phyloP scores from a whole-genome alignment of 2,888 invertebrate genomes.

The Acleris cristana region DNA sequence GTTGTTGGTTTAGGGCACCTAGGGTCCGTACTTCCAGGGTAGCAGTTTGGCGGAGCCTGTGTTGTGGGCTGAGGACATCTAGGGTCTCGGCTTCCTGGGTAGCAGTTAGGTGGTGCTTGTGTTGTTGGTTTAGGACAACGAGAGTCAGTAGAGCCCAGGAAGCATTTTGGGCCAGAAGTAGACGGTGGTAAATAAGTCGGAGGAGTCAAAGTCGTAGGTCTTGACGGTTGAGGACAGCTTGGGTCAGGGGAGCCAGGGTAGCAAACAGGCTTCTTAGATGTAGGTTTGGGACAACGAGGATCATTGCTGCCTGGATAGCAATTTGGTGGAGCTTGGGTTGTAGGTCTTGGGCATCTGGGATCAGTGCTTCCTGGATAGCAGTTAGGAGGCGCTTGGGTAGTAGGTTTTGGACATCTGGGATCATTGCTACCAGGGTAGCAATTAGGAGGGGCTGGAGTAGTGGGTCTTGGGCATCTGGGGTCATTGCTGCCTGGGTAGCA shows the following conservation, averaged over 20 bases:
- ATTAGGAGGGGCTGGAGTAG: conserved; percentile 33
- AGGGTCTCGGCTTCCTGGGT: conserved; percentile 48
- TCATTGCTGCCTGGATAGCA: conserved; percentile 57
- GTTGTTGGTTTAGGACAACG: conserved; percentile 49
- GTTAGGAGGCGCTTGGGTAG: conserved; percentile 46
- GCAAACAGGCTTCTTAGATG: conserved; percentile 41
- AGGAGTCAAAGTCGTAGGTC: conserved; percentile 43
- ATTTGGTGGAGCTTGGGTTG: conserved; percentile 38
- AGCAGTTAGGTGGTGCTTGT: conserved; percentile 41
- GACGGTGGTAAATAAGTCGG: conserved; percentile 44
- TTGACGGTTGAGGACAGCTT: conserved; percentile 50
- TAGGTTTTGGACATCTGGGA: conserved; percentile 50
- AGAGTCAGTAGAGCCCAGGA: conserved; percentile 57
- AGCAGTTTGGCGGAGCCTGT: not conserved
- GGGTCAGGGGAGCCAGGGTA: conserved; percentile 54
- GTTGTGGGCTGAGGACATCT: conserved; percentile 43
- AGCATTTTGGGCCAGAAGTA: conserved; percentile 45
- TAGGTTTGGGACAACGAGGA: conserved; percentile 47
- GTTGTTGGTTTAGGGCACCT: no score
- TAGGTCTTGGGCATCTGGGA: conserved; percentile 50
- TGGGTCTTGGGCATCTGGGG: conserved; percentile 49
- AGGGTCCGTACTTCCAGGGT: no score
- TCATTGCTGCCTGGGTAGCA: conserved; percentile 45
- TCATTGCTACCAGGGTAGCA: conserved; percentile 54
- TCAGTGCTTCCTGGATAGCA: conserved; percentile 46